Evolutionary conservation across 2,888 invertebrate species (phyloP), one percentile per base, ranked within the genome.

Genomic region (Norana najaformis): DNA sequence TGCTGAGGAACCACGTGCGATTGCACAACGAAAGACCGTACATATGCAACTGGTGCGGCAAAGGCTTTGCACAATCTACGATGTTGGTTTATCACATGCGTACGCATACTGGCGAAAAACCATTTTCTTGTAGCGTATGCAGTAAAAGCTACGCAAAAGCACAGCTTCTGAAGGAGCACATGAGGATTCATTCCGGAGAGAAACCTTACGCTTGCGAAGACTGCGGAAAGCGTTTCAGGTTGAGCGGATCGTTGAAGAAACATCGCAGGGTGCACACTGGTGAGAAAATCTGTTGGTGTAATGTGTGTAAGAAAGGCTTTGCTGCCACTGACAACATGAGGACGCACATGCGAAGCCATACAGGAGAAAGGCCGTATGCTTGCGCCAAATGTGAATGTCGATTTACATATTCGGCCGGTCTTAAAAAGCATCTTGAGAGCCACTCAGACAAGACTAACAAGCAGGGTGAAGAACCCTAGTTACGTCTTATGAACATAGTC

Each of bases 261-360:
- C 69, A 69, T 69, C 6, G n/a, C 69, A 69, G 69, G 8, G 30
- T 69, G 16, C 69, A 69, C 69, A 69, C 69, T n/a, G 69, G 69
- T 8, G 69, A 69, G 69, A 69, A 69, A 8, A 69, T n/a, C 69
- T 69, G 69, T 69, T 69, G 99, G 99, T 98, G 98, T 95, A 98
- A 98, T 95, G 98, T 98, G 18, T 99, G 99, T 94, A 96, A 96
- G 93, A 99, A 99, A 95, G 98, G 98, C 0, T 99, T 99, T 95
- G 98, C 98, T 5, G 96, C 99, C 23, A 95, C 99, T 93, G 99
- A 99, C 95, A 99, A 99, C 94, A 95, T 99, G 89, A 99, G 99
- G 95, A 99, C 99, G 0, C 99, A 99, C 95, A 96, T 99, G 39
- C 96, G 98, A 92, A 95, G 94, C 20, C 88, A 88, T 34, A 69